Evolutionary conservation across 2,113 vertebrate genomes (phyloP), one percentile per base, ranked within the genome.

Genomic region (Dromiciops gliroides): DNA sequence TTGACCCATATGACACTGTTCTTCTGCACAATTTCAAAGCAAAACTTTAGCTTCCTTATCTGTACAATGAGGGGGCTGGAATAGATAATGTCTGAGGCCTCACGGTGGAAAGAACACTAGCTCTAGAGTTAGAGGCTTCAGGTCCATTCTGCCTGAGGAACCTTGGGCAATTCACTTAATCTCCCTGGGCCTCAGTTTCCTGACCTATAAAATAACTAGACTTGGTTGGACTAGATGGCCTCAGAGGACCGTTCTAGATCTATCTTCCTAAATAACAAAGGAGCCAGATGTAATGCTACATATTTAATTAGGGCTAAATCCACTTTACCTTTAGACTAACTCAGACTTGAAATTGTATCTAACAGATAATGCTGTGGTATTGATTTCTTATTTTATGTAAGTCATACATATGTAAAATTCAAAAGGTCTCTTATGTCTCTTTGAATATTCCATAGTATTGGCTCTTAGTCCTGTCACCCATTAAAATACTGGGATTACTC

Each of bases 311-410:
- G 3, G 8, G 89, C 16, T 16, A 49, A 93, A 0, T 3, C 0
- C 12, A 94, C 95, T 95, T 94, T 92, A 83, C 94, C 52, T 89
- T 83, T 48, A 92, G 50, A 37, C 92, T 31, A 93, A 52, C 28
- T 0, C 2, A 8, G 2, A 89, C 95, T 96, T 90, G 44, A 67
- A 96, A 67, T 44, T 51, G 56, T 95, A 83, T 48, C 14, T 60
- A 89, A 95, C 51, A 0, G 90, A 51, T 52, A 89, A 25, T 16
- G 22, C 11, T 50, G 24, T n/a, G 93, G 44, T 67, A 91, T 25
- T 47, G 12, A 19, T 37, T 37, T 31, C n/a, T 88, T 93, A 48
- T 48, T 94, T 96, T 90, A 94, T 92, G 52, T 50, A 50, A 16
- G 6, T 67, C 75, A n/a, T 26, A 44, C 24, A n/a, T 90, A 28